Conservation (phyloP, 2,888 invertebrate species). For the Caradrina kadenii region DNA sequence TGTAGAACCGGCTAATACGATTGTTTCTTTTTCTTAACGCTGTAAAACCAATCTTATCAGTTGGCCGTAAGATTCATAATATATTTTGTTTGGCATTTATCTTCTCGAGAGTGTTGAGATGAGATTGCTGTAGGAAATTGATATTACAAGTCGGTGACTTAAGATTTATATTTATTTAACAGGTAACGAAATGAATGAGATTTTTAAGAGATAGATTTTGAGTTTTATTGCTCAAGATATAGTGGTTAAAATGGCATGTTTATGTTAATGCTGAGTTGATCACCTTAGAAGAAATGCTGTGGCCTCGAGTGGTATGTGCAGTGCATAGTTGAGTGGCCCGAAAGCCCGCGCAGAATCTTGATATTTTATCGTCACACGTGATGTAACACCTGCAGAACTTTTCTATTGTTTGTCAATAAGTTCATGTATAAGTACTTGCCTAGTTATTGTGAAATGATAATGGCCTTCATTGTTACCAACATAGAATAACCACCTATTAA, state of each 20-base stretch:
- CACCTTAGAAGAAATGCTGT: conserved; percentile 84
- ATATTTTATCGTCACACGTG: conserved; percentile 66
- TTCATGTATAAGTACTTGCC: conserved; percentile 17
- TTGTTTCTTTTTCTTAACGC: conserved; percentile 53
- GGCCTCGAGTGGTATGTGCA: conserved; percentile 83
- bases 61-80: conserved; percentile 60
- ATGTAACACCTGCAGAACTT: conserved; percentile 67
- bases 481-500: background rate
- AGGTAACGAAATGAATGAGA: conserved; percentile 51
- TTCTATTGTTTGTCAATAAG: conserved; percentile 59
- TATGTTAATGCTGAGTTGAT: conserved; percentile 72
- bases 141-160: background rate
- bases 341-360: conserved; percentile 73
- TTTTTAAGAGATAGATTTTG: conserved; percentile 40
- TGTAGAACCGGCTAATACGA: conserved; percentile 73
- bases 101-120: conserved; percentile 44
- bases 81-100: conserved; percentile 37
- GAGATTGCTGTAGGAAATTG: conserved; percentile 53
- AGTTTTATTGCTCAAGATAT: conserved; percentile 38
- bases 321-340: conserved; percentile 70
- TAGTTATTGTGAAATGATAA: conserved; percentile 44
- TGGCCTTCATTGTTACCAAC: background rate
- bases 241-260: conserved; percentile 47
- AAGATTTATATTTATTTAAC: conserved; percentile 59
- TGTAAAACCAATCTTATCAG: conserved; percentile 59